Evolutionary conservation across 2,797 vertebrate species (phyloP).

Genomic region (Phyllotis vaccarum): DNA sequence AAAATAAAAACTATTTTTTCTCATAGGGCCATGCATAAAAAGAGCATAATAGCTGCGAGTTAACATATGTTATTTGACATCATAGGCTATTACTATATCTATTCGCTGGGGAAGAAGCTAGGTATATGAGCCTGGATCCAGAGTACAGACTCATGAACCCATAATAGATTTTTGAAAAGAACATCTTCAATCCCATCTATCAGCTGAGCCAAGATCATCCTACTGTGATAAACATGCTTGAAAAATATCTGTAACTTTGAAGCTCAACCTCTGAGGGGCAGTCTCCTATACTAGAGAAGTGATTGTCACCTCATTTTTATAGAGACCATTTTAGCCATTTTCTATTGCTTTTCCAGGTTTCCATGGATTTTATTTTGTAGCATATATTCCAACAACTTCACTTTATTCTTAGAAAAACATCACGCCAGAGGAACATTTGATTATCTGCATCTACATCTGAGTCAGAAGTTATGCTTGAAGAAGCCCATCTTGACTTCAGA

Average conservation of each 20-base stretch:
- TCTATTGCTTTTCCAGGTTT: slow-evolving; percentile 15
- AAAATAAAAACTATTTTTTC: slow-evolving; percentile 3
- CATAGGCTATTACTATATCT: neutral
- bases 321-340: neutral
- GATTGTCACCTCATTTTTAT: neutral
- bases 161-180: slow-evolving; percentile 18
- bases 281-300: slow-evolving; percentile 3
- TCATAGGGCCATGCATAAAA: neutral
- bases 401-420: slow-evolving; percentile 20
- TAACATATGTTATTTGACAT: neutral
- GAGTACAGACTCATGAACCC: neutral
- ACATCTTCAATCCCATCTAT: neutral
- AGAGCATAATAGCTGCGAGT: neutral
- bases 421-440: neutral
- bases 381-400: neutral
- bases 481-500: neutral
- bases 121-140: neutral
- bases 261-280: neutral
- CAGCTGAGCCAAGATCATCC: neutral
- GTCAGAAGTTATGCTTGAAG: neutral
- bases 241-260: slow-evolving; percentile 38
- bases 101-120: neutral
- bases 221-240: neutral
- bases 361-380: slow-evolving; percentile 45
- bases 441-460: neutral